Percentiles rank a stretch among this genome's conserved stretches.
Conservation (phyloP, 2,113 vertebrate genomes). For the Tautogolabrus adspersus region DNA sequence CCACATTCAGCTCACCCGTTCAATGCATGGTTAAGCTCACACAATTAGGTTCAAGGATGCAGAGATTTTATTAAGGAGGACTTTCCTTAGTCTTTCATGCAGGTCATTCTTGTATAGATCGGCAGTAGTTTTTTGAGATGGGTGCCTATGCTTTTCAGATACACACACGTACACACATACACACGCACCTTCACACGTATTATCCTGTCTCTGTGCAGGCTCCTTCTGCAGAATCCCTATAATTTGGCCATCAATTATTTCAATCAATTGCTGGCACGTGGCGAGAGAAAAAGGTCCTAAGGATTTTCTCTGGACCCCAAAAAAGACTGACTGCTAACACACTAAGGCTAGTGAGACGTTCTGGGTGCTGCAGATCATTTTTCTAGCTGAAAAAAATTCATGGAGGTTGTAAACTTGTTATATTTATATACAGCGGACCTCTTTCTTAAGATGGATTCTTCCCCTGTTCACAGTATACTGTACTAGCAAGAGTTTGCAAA, state of each 20-base stretch:
- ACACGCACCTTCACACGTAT: slow-evolving; percentile 20
- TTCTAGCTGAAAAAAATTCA: no score
- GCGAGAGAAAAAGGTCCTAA: slow-evolving; percentile 38
- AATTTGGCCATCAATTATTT: slow-evolving; percentile 81
- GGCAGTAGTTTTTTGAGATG: neutral
- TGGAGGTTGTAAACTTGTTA: no score
- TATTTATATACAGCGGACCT: no score
- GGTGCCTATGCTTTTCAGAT: slow-evolving; percentile 21
- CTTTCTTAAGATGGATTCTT: no score
- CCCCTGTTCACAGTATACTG: no score
- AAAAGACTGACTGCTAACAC: slow-evolving; percentile 45
- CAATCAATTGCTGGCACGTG: slow-evolving; percentile 63
- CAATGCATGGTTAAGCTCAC: slow-evolving; percentile 50
- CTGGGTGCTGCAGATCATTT: slow-evolving; percentile 23
- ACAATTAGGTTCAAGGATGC: slow-evolving; percentile 44
- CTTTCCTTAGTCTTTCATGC: neutral
- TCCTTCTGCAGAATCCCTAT: slow-evolving; percentile 69
- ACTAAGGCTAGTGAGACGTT: slow-evolving; percentile 33
- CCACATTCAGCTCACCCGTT: slow-evolving; percentile 21
- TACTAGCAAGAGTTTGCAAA: no score
- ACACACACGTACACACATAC: slow-evolving; percentile 14
- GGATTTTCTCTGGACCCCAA: slow-evolving; percentile 48
- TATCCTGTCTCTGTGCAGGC: slow-evolving; percentile 61
- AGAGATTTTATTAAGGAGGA: no score
- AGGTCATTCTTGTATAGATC: slow-evolving; percentile 13